Evolutionary conservation across 2,888 invertebrate species (phyloP).

Genomic region (Acanthoscelides obtectus): DNA sequence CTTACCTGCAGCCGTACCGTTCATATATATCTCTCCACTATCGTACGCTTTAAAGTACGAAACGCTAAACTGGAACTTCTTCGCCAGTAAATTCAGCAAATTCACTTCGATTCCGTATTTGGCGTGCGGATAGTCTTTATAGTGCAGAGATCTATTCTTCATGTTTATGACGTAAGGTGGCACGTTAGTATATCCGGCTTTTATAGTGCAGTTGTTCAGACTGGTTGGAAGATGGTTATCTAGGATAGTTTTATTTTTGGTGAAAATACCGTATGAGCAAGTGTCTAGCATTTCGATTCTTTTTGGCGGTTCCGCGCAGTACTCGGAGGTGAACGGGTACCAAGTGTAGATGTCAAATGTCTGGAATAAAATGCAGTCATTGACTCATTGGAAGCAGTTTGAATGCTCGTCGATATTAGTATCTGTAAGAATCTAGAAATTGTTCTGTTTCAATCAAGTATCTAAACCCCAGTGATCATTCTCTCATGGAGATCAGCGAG

Average conservation of each 20-base stretch:
- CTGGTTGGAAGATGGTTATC: neutral
- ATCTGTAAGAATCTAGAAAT: no score
- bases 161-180: constrained; percentile 36
- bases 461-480: no score
- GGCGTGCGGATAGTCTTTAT: constrained; percentile 4
- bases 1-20: constrained; percentile 32
- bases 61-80: constrained; percentile 19
- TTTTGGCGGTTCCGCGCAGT: constrained; percentile 2
- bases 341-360: constrained; percentile 5
- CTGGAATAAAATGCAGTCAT: neutral
- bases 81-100: constrained; percentile 20
- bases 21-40: constrained; percentile 21
- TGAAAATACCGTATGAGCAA: constrained; percentile 8
- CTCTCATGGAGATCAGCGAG: no score
- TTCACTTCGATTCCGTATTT: constrained; percentile 23
- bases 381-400: no score
- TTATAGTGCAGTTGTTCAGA: constrained; percentile 7
- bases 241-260: constrained; percentile 2
- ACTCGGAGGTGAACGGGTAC: constrained; percentile 2
- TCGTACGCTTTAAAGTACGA: constrained; percentile 13
- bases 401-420: no score
- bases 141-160: constrained; percentile 9
- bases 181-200: constrained; percentile 19
- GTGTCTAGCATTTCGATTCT: neutral
- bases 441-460: no score